Percentiles rank a stretch among this genome's conserved stretches.
These are phyloP conservation scores for Carapus acus DNA, from an alignment of 2,797 vertebrate species.

Conservation along the genomic window DNA sequence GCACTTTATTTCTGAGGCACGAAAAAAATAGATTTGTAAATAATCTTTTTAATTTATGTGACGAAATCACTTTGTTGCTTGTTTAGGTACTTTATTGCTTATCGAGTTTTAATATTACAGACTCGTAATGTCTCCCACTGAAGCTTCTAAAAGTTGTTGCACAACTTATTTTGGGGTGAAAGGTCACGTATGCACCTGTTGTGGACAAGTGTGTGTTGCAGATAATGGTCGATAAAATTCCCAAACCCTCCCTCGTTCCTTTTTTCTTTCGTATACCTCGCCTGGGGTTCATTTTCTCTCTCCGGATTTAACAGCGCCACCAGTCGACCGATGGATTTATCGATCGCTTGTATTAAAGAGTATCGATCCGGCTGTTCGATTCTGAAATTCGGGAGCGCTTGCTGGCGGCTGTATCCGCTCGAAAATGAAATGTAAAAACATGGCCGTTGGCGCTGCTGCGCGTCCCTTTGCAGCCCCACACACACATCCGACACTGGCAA, in stretches of 20 bases:
- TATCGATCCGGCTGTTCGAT: conserved; percentile 57
- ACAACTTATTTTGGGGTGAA: too few species aligned
- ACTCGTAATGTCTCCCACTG: conserved; percentile 4
- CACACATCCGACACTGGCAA: conserved; percentile 58
- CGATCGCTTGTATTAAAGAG: conserved; percentile 43
- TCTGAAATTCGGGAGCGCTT: conserved; percentile 44
- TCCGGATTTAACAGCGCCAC: conserved; percentile 36
- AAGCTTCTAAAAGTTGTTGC: too few species aligned
- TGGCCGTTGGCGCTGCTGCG: conserved; percentile 49
- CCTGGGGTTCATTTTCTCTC: conserved; percentile 7
- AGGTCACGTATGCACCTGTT: background rate
- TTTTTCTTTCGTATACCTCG: conserved; percentile 9
- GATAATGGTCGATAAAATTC: conserved; percentile 24
- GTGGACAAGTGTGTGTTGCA: background rate
- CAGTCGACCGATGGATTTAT: conserved; percentile 61
- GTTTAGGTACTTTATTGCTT: background rate
- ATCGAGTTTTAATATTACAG: background rate
- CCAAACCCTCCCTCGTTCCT: background rate
- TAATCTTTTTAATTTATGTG: background rate
- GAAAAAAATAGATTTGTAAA: background rate
- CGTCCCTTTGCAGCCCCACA: conserved; percentile 54
- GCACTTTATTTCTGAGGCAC: conserved; percentile 16
- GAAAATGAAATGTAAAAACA: conserved; percentile 53
- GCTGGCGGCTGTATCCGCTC: conserved; percentile 51
- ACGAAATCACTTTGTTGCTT: background rate